Conservation (phyloP, 2,888 invertebrate species). For the Drosophila robusta region DNA sequence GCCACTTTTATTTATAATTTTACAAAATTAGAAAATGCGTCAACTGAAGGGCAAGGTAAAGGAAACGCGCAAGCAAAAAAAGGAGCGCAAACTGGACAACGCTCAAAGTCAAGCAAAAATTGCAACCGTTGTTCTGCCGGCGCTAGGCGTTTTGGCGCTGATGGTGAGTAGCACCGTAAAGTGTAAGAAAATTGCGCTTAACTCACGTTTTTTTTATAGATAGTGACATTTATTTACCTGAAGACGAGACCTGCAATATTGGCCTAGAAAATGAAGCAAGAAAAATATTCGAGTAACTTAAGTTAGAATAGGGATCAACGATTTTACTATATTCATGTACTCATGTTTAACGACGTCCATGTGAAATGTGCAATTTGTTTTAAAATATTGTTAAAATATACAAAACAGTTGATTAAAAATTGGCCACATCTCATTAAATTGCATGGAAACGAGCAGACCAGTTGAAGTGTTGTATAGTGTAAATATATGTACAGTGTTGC, state of each 20-base stretch:
- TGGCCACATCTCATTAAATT: background rate
- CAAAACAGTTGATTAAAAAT: slow-evolving; percentile 23
- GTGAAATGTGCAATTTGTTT: slow-evolving; percentile 49
- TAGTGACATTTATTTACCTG: slow-evolving; percentile 88
- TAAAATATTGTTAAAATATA: slow-evolving; percentile 25
- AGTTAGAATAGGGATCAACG: slow-evolving; percentile 16
- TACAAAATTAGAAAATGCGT: slow-evolving; percentile 87
- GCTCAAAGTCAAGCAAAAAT: slow-evolving; percentile 91
- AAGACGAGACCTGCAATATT: slow-evolving; percentile 89
- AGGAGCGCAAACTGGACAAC: slow-evolving; percentile 94
- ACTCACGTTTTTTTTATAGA: slow-evolving; percentile 11
- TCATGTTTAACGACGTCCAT: slow-evolving; percentile 10
- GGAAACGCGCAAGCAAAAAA: slow-evolving; percentile 93
- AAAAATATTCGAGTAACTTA: background rate
- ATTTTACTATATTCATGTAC: slow-evolving; percentile 21
- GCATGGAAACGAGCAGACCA: background rate
- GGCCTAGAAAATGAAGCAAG: slow-evolving; percentile 42
- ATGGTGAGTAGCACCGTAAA: slow-evolving; percentile 85
- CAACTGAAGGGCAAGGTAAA: slow-evolving; percentile 93
- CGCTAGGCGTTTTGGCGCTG: slow-evolving; percentile 88
- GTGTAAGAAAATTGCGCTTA: background rate
- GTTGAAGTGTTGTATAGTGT: slow-evolving; percentile 31
- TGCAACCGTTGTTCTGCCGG: slow-evolving; percentile 91
- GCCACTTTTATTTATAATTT: background rate
- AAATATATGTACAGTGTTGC: background rate